phyloP scores from a whole-genome alignment of 2,888 invertebrate species.

The Ephialtes manifestator region DNA sequence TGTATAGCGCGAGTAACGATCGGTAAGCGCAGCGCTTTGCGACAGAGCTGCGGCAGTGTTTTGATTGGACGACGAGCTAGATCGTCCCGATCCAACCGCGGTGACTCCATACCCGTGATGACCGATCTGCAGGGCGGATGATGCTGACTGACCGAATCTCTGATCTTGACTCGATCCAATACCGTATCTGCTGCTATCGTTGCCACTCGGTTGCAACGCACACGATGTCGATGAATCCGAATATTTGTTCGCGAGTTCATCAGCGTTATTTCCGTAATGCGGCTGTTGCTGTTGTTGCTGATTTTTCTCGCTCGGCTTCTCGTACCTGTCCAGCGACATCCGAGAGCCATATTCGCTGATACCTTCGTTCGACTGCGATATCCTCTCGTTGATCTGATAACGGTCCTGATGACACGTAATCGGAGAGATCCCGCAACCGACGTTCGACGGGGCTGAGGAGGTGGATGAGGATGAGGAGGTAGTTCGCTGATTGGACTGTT shows the following conservation, averaged over 20 bases:
- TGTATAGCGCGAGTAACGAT: constrained; percentile 67
- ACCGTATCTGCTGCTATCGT: constrained; percentile 65
- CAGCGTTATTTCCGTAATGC: constrained; percentile 70
- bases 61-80: constrained; percentile 74
- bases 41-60: constrained; percentile 14
- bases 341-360: constrained; percentile 76
- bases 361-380: constrained; percentile 86
- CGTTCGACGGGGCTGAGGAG: constrained; percentile 69
- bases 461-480: constrained; percentile 79
- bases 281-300: constrained; percentile 74
- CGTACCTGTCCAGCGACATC: constrained; percentile 76
- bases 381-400: constrained; percentile 86
- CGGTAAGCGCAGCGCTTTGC: constrained; percentile 46
- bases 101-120: constrained; percentile 74
- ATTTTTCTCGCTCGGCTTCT: constrained; percentile 78
- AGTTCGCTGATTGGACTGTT: constrained; percentile 85
- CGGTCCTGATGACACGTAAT: constrained; percentile 80
- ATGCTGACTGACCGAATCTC: constrained; percentile 73
- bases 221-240: constrained; percentile 64
- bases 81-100: constrained; percentile 73
- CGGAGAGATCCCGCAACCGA: constrained; percentile 77
- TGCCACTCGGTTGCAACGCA: constrained; percentile 73
- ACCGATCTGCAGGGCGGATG: constrained; percentile 70
- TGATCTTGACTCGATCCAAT: constrained; percentile 75
- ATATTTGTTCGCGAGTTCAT: constrained; percentile 63